A percentile compares a stretch with the other conserved stretches of the same genome.
These are phyloP conservation scores for Coenonympha glycerion DNA, from an alignment of 2,888 invertebrate genomes.

Conservation along the genomic window DNA sequence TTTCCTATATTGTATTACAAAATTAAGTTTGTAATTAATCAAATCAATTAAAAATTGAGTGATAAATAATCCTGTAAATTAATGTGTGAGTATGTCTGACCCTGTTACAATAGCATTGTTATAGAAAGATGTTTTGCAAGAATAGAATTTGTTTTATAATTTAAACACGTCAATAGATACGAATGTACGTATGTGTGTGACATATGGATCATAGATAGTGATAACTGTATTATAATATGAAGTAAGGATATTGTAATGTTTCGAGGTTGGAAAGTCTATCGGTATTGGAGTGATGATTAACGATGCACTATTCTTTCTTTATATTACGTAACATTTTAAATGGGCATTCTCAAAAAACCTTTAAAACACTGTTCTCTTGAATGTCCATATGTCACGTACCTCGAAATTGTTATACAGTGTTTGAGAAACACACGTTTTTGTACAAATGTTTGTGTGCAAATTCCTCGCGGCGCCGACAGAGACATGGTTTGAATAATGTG, in stretches of 20 bases:
- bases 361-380: neutral
- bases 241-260: too few species aligned
- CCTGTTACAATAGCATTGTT: slow-evolving; percentile 1
- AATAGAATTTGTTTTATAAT: neutral
- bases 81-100: slow-evolving; percentile 42
- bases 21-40: slow-evolving; percentile 68
- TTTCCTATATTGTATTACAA: slow-evolving; percentile 65
- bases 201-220: neutral
- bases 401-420: neutral
- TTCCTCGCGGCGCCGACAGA: slow-evolving; percentile 41
- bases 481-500: slow-evolving; percentile 42
- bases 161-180: neutral
- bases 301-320: too few species aligned
- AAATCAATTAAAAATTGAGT: too few species aligned
- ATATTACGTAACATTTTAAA: too few species aligned
- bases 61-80: slow-evolving; percentile 42
- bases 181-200: neutral
- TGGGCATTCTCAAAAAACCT: too few species aligned
- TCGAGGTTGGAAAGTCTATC: too few species aligned
- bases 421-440: slow-evolving; percentile 50
- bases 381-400: neutral
- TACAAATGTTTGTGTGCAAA: slow-evolving; percentile 37
- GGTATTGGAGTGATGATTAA: too few species aligned
- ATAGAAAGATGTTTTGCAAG: neutral
- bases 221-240: neutral